Evolutionary conservation across 2,797 vertebrate genomes (phyloP), one percentile per base, ranked within the genome.

Genomic region (Ctenosaura bakeri): DNA sequence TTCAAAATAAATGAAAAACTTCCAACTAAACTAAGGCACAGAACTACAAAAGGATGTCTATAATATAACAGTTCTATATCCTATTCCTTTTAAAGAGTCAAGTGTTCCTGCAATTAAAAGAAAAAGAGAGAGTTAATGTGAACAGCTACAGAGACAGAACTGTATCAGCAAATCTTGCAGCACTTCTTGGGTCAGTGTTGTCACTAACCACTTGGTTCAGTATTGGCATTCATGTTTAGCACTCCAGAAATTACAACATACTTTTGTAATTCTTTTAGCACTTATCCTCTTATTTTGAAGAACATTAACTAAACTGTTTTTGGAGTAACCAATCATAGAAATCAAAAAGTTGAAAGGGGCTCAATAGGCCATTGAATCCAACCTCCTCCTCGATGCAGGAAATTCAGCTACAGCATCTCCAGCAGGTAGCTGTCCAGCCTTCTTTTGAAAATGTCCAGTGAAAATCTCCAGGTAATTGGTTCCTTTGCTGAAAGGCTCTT

Each of bases 201-300:
- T 86, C 74, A 62, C 83, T 74, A 74, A 22, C 22, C 10, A 69
- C 69, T 81, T 90, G 52, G 69, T 73, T 81, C 54, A 86, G 32
- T 26, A 85, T 1, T 1, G 4, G 26, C 46, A 50, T 59, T 74
- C 46, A 64, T 69, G 29, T 81, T 86, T 59, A 81, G 42, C 8
- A 46, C 35, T 50, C 35, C 46, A 73, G 64, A 79, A 90, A 42
- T 38, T 62, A 64, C 59, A 38, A 79, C 6, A 42, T 46, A 2
- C 38, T 66, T 64, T 52, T 35, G 16, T 8, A 42, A 10, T 2
- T 71, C 35, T 46, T 78, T 42, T 24, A n/a, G 50, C 76, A 69
- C 50, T 88, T 52, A 66, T 2, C 29, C 26, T 62, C 54, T 62
- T 35, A 84, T 50, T 62, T 64, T 73, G 18, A 12, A 85, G 62